Evolutionary conservation across 2,888 invertebrate genomes (phyloP).

Genomic region (Terebella lapidaria): DNA sequence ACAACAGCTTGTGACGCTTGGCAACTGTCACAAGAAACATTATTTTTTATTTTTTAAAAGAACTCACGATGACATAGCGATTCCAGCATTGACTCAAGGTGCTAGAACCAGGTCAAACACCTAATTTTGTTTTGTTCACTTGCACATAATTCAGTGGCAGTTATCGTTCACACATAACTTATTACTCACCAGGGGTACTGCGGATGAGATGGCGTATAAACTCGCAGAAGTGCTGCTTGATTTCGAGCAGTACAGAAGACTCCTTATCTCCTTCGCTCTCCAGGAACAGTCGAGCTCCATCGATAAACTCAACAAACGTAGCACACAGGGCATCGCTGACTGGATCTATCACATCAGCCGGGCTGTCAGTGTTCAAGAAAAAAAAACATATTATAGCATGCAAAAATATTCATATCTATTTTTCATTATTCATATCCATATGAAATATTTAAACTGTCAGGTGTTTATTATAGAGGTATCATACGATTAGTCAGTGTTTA

Average conservation of each 20-base stretch:
- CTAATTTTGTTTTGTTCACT: too few species aligned
- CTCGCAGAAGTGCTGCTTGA: constrained; percentile 88
- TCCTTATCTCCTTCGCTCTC: constrained; percentile 94
- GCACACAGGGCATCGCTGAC: constrained; percentile 79
- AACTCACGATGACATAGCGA: too few species aligned
- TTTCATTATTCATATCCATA: background rate
- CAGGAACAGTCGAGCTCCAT: constrained; percentile 83
- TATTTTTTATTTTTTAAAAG: background rate
- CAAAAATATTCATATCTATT: background rate
- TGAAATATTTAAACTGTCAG: background rate
- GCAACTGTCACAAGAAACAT: constrained; percentile 66
- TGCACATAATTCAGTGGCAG: too few species aligned
- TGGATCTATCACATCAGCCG: constrained; percentile 72
- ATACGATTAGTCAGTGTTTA: too few species aligned
- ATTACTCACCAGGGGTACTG: constrained; percentile 73
- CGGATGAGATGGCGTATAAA: constrained; percentile 90
- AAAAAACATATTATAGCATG: background rate
- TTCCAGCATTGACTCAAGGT: too few species aligned
- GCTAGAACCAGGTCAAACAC: too few species aligned
- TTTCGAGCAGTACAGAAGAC: constrained; percentile 73
- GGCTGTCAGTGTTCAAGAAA: constrained; percentile 59
- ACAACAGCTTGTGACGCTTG: constrained; percentile 75
- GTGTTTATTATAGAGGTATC: too few species aligned
- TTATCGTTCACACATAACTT: too few species aligned
- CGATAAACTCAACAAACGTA: constrained; percentile 86